A percentile compares a stretch with the other conserved stretches of the same genome.
Conservation (phyloP, 2,113 vertebrate genomes). For the Elaphurus davidianus region DNA sequence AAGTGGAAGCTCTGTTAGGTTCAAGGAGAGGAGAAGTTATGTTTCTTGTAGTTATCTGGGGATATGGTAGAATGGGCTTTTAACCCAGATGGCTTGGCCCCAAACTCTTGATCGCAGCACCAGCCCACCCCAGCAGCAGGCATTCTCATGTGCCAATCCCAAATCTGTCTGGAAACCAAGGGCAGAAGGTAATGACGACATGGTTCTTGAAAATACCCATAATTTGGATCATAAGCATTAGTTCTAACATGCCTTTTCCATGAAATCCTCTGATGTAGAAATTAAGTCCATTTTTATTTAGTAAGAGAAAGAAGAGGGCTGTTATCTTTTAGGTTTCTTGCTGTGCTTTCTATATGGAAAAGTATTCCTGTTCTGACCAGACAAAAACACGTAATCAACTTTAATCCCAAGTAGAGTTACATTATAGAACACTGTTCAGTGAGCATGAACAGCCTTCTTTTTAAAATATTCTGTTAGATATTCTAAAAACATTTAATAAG, state of each 20-base stretch:
- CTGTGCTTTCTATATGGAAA: not conserved
- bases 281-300: not conserved
- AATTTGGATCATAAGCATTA: not conserved
- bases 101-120: fast-evolving
- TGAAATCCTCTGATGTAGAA: not conserved
- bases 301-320: not conserved
- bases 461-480: not conserved
- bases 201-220: not conserved
- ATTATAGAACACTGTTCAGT: fast-evolving
- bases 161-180: not conserved
- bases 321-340: not conserved
- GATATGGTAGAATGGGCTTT: not conserved
- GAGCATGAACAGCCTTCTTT: not conserved
- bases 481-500: not conserved
- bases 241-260: not conserved
- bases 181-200: not conserved
- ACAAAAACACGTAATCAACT: not conserved
- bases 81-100: not conserved
- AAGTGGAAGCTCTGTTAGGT: not conserved
- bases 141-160: fast-evolving
- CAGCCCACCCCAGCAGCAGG: not conserved
- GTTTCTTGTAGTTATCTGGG: not conserved
- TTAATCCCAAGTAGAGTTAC: not conserved
- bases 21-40: not conserved
- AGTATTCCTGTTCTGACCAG: not conserved